Base-by-base conservation (phyloP, 1,140 invertebrate genomes). In the Battus philenor region DNA sequence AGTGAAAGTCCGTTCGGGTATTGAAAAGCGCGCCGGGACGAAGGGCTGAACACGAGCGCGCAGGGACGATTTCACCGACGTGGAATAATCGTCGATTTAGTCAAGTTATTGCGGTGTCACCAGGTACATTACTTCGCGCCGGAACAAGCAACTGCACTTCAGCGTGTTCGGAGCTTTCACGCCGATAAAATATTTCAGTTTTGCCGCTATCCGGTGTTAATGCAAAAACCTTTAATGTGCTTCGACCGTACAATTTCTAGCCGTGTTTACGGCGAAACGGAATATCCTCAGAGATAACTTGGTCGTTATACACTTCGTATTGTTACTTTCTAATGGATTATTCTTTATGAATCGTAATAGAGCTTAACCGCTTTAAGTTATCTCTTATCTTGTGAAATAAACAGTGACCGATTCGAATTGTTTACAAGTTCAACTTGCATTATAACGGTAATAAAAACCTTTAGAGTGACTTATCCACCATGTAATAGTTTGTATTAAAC, bases 101-200 rank as follows among this genome's bases (percentile, higher is more conserved):
- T 4, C 18, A 36, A 36, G 9, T 36, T 36, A 22, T 36, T 36
- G 17, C 33, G 16, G 16, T 36, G 33, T 36, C 33, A 36, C 33
- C n/a, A 7, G 9, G 33, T 6, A 36, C 33, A 36, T 36, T 20
- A 36, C 11, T 15, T 36, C 12, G 33, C 16, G 2, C 15, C 20
- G 32, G 20, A 36, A 36, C 33, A 36, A 36, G 33, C 33, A 36
- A 36, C 33, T 36, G 33, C 33, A 36, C 33, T 36, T 36, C 33
- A 36, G 33, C 20, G 33, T 29, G n/a, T 36, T 36, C 17, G 20
- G 20, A 36, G 33, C 33, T 36, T 36, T 36, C 33, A 36, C 33
- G 16, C 6, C 9, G 33, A 4, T 36, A 20, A 36, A 36, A 22
- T 36, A 36, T 36, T 36, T 36, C 16, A 36, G 33, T 36, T 36